Conservation (phyloP, 2,797 vertebrate species). For the Austrolebias charrua region DNA sequence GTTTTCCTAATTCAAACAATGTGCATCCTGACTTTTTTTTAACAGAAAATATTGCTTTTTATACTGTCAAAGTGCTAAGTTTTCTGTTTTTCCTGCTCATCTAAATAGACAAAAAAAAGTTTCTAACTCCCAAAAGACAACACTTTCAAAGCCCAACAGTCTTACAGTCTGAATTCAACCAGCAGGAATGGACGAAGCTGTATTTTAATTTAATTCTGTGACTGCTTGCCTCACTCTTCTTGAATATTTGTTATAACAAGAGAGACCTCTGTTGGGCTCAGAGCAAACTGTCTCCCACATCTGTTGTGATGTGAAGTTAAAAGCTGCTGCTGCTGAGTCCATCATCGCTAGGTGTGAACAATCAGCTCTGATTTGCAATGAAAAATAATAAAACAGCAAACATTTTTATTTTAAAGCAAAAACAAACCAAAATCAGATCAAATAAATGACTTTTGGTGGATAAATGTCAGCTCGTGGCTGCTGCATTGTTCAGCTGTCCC, state of each 20-base stretch:
- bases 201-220: not conserved
- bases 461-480: slow-evolving; percentile 31
- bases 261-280: slow-evolving; percentile 51
- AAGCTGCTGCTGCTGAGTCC: too few species aligned
- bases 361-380: too few species aligned
- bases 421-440: not conserved
- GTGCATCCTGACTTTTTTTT: too few species aligned
- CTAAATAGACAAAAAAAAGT: too few species aligned
- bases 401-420: not conserved
- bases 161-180: too few species aligned
- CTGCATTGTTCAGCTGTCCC: slow-evolving; percentile 64
- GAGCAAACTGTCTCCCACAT: slow-evolving; percentile 9
- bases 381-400: not conserved
- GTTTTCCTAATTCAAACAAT: not conserved
- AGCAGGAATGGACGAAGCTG: not conserved
- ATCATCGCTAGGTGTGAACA: too few species aligned
- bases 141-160: not conserved
- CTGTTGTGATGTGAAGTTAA: too few species aligned
- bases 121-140: not conserved
- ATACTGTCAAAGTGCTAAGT: too few species aligned
- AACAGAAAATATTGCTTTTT: too few species aligned
- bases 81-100: too few species aligned
- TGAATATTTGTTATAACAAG: slow-evolving; percentile 9
- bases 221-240: slow-evolving; percentile 22
- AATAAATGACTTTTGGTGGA: slow-evolving; percentile 23